Conservation (phyloP, 2,888 invertebrate genomes). For the Andrena fulva region DNA sequence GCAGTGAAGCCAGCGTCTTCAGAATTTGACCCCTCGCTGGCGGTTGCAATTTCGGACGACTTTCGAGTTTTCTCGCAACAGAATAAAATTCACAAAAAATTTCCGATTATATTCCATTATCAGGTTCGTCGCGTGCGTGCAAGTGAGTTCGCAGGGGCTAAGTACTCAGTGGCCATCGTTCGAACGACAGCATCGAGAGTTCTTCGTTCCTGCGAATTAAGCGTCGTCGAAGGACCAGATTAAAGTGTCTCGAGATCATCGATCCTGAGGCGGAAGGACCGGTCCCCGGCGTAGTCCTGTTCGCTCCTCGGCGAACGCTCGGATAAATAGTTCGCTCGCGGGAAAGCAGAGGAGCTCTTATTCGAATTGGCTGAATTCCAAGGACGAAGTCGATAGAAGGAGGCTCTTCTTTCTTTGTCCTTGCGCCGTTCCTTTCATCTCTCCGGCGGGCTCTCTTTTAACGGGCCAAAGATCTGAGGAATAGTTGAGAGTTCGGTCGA, state of each 20-base stretch:
- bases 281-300: background rate
- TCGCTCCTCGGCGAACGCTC: conserved; percentile 64
- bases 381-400: conserved; percentile 40
- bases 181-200: background rate
- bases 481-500: conserved; percentile 80
- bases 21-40: too few species aligned
- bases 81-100: too few species aligned
- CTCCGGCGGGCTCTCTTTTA: conserved; percentile 29
- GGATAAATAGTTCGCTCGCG: conserved; percentile 70
- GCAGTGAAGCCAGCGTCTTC: too few species aligned
- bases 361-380: conserved; percentile 78
- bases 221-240: background rate
- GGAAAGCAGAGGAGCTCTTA: conserved; percentile 68
- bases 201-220: background rate
- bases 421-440: conserved; percentile 56
- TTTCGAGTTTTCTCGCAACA: too few species aligned
- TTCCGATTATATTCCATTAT: too few species aligned
- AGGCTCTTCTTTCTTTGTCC: conserved; percentile 65
- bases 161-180: too few species aligned
- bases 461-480: conserved; percentile 78
- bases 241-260: conserved; percentile 6
- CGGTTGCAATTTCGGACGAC: too few species aligned
- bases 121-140: too few species aligned
- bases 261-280: conserved; percentile 7
- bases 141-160: too few species aligned